These are phyloP conservation scores for Coptodon bakossiorum DNA, from an alignment of 2,113 vertebrate species.

Conservation along the genomic window DNA sequence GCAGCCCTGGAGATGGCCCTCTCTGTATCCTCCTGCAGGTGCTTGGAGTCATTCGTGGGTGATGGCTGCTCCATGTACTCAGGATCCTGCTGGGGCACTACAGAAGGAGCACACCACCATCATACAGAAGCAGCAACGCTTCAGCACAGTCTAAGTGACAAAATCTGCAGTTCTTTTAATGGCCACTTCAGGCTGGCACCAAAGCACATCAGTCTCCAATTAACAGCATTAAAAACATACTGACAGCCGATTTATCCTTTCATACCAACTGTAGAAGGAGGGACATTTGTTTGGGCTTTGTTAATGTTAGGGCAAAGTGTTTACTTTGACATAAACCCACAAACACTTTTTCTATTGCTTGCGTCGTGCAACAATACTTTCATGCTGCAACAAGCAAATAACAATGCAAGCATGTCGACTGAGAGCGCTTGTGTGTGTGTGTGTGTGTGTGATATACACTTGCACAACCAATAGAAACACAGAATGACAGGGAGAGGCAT, in stretches of 20 bases:
- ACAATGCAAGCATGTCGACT: not conserved
- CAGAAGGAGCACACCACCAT: not conserved
- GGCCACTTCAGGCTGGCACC: not conserved
- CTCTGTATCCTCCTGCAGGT: slow-evolving; percentile 90
- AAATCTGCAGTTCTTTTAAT: not conserved
- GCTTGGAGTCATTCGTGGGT: slow-evolving; percentile 83
- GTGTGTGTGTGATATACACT: not conserved
- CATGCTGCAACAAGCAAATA: not conserved
- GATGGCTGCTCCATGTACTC: slow-evolving; percentile 96
- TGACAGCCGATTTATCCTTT: accelerated
- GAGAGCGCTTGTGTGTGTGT: not conserved
- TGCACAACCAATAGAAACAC: not conserved
- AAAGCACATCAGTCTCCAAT: not conserved
- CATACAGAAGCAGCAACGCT: not conserved
- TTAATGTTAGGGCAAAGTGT: not conserved
- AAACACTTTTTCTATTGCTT: not conserved
- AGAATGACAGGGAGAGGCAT: not conserved
- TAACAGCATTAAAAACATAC: not conserved
- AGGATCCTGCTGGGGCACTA: slow-evolving; percentile 83
- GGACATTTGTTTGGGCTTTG: not conserved
- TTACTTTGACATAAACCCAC: not conserved
- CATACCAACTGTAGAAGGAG: not conserved
- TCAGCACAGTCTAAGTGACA: not conserved
- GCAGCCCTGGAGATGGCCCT: slow-evolving; percentile 85
- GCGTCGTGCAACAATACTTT: accelerated